phyloP scores from a whole-genome alignment of 2,797 vertebrate genomes.

The Coilia nasus region DNA sequence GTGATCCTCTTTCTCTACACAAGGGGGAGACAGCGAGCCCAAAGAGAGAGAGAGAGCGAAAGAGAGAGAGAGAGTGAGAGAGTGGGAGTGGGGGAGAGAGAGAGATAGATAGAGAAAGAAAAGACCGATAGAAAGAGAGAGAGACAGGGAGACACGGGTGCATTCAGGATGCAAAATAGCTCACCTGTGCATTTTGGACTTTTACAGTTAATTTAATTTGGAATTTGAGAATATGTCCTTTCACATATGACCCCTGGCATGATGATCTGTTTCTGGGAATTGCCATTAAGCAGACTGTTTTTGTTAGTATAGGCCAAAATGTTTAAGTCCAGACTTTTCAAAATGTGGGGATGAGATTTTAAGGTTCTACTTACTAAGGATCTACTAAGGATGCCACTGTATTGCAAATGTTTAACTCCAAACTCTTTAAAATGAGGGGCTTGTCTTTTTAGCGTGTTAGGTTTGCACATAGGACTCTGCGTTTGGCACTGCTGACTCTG shows the following conservation, averaged over 20 bases:
- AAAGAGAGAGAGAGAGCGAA: slow-evolving; percentile 47
- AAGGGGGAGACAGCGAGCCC: slow-evolving; percentile 89
- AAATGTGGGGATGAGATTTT: background rate
- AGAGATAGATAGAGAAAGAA: background rate
- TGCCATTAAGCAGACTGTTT: background rate
- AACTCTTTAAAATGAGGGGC: background rate
- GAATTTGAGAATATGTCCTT: background rate
- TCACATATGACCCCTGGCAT: background rate
- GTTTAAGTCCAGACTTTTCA: background rate
- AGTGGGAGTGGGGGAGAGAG: background rate
- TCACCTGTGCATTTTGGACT: background rate
- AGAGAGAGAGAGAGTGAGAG: background rate
- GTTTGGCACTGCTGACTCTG: background rate
- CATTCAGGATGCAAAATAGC: slow-evolving; percentile 6
- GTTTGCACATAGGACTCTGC: background rate
- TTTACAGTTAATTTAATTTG: background rate
- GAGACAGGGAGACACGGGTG: background rate
- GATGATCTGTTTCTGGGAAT: background rate
- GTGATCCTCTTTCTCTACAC: slow-evolving; percentile 99
- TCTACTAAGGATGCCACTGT: background rate
- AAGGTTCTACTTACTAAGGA: background rate
- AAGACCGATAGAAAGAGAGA: background rate
- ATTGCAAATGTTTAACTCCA: background rate
- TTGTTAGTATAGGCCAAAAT: background rate
- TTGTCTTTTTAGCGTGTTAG: background rate